These are phyloP conservation scores for Luperina nickerlii DNA, from an alignment of 2,888 invertebrate genomes.

Conservation along the genomic window DNA sequence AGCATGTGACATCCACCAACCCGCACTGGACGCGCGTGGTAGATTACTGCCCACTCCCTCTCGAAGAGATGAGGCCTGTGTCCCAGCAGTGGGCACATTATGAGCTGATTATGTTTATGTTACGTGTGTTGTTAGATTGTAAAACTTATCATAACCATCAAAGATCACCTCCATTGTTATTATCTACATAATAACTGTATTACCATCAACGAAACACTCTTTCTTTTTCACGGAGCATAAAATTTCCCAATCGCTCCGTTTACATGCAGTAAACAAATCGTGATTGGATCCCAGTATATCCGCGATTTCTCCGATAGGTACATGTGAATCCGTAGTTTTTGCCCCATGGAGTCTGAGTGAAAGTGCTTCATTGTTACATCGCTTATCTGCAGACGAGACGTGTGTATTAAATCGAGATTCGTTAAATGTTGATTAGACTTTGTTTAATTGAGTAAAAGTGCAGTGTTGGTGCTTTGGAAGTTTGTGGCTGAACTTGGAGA, in stretches of 20 bases:
- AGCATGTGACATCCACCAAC: too few relatives aligned
- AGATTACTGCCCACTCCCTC: not conserved
- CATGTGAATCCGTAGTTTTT: constrained; percentile 65
- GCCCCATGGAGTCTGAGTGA: constrained; percentile 63
- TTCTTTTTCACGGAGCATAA: constrained; percentile 32
- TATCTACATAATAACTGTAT: constrained; percentile 4
- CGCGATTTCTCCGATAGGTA: constrained; percentile 70
- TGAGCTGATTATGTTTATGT: not conserved
- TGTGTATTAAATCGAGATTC: constrained; percentile 54
- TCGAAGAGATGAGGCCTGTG: not conserved
- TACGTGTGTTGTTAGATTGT: not conserved
- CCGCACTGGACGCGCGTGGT: not conserved
- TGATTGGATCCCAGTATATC: constrained; percentile 61
- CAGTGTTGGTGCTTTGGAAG: not conserved
- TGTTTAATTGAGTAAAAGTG: constrained; percentile 17
- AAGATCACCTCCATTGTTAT: constrained; percentile 2
- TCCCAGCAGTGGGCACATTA: not conserved
- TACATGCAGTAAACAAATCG: constrained; percentile 45
- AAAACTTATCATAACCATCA: not conserved
- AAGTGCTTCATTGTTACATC: constrained; percentile 67
- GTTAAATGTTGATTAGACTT: constrained; percentile 25
- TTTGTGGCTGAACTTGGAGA: not conserved
- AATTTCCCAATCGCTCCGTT: constrained; percentile 32
- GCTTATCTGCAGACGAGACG: constrained; percentile 65
- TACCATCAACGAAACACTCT: constrained; percentile 32